Base-by-base conservation (phyloP, 2,888 invertebrate genomes). In the Morinoia aosen region DNA sequence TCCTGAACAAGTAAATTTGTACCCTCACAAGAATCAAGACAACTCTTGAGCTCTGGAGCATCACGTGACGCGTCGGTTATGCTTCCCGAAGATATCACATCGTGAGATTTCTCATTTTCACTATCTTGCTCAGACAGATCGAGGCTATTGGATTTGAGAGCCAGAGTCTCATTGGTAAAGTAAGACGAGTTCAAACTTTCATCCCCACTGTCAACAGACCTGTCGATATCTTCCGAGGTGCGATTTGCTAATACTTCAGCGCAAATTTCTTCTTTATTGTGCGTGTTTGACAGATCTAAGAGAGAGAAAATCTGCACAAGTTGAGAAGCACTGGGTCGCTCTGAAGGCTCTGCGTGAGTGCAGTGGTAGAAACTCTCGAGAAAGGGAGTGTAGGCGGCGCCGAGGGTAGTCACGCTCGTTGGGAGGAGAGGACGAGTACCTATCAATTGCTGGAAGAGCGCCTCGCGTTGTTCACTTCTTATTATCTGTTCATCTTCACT, bases 391-490 rank as follows among this genome's bases (percentile, higher is more conserved):
- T 98, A 98, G 61, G 97, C 97, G n/a, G 97, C 97, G 96, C 97
- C 97, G 0, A 98, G 97, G 57, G 97, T 97, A 96, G 98, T 95
- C 56, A 97, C 98, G 57, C 57, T 56, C 5, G 56, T 14, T 0
- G 98, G 98, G 40, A 98, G 97, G 0, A 98, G 97, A 0, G 98
- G 98, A 0, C 98, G 97, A 1, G 98, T 98, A 90, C 98, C 98
- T 98, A 90, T 90, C 90, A 90, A 14, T 40, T 90, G 12, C 90
- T 90, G 90, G 90, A 90, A 90, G 40, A 40, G 12, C 48, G 19
- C 95, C 19, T 95, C 64, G 8, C 95, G n/a, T n/a, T n/a, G 19
- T n/a, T 95, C 95, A n/a, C 58, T 61, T 11, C 25, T 48, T 11
- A 61, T 58, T 12, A 61, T 0, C 56, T 64, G 61, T 48, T 95